Conservation (phyloP, 2,113 vertebrate genomes). For the Egretta garzetta region DNA sequence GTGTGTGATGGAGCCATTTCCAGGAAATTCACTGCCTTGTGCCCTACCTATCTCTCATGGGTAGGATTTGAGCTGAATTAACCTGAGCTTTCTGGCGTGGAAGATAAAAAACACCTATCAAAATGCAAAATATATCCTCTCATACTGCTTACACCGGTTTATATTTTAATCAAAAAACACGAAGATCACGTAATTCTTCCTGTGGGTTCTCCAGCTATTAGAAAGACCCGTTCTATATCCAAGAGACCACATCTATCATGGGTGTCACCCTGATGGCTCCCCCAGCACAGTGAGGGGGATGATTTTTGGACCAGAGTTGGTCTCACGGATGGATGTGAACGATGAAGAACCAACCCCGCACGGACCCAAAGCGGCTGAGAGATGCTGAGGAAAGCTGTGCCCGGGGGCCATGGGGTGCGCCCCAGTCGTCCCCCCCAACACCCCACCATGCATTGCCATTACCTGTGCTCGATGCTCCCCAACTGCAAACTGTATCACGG, state of each 20-base stretch:
- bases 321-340: neutral
- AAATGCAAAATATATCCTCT: neutral
- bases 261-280: neutral
- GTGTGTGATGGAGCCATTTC: neutral
- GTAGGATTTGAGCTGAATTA: neutral
- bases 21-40: neutral
- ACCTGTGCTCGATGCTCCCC: constrained; percentile 97
- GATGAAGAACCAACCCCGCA: rapidly evolving
- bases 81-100: neutral
- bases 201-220: neutral
- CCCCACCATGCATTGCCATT: neutral
- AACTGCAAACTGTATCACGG: constrained; percentile 93
- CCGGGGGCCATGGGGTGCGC: rapidly evolving
- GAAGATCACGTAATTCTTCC: neutral
- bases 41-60: neutral
- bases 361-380: neutral
- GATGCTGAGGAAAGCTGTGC: neutral
- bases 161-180: neutral
- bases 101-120: neutral
- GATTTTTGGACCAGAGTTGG: neutral
- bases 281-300: rapidly evolving
- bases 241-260: neutral
- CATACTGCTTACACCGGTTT: neutral
- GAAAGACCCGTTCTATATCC: neutral
- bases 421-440: neutral